A percentile compares a stretch with the other conserved stretches of the same genome.
phyloP scores from a whole-genome alignment of 2,113 vertebrate species.

The Hoplias malabaricus region DNA sequence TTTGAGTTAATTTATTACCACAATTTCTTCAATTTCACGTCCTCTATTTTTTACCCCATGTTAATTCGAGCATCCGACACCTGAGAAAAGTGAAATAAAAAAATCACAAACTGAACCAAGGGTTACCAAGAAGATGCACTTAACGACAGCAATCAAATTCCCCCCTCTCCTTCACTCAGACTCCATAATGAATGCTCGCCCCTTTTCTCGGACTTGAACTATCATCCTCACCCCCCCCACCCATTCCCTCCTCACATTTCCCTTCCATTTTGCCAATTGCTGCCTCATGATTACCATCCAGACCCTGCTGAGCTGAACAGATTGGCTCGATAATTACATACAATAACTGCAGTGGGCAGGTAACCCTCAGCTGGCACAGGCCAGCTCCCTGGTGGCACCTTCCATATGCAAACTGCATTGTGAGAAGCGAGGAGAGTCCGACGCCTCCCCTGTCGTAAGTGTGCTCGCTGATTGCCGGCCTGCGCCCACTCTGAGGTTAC shows the following conservation, averaged over 20 bases:
- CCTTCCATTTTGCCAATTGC: conserved; percentile 84
- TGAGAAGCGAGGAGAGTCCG: conserved; percentile 79
- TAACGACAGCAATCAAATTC: conserved; percentile 60
- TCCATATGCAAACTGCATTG: conserved; percentile 92
- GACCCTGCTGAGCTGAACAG: conserved; percentile 96
- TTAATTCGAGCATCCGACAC: conserved; percentile 25
- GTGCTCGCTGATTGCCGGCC: conserved; percentile 81
- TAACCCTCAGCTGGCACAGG: conserved; percentile 91
- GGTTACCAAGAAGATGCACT: conserved; percentile 50
- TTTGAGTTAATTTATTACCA: conserved; percentile 33
- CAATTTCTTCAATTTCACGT: conserved; percentile 30
- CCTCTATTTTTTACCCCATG: not conserved
- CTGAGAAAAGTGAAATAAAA: conserved; percentile 17
- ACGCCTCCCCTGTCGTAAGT: conserved; percentile 74
- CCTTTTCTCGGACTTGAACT: conserved; percentile 59
- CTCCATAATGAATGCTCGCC: conserved; percentile 58
- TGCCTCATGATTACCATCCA: conserved; percentile 90
- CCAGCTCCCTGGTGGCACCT: conserved; percentile 88
- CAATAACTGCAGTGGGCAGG: conserved; percentile 91
- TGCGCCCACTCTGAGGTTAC: conserved; percentile 83
- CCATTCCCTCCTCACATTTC: conserved; percentile 53
- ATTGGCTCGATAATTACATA: conserved; percentile 98
- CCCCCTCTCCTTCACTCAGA: conserved; percentile 45
- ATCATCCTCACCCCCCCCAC: conserved; percentile 45
- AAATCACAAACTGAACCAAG: conserved; percentile 40